These are phyloP conservation scores for Didymodactylos carnosus DNA, from an alignment of 2,888 invertebrate genomes.

Conservation along the genomic window DNA sequence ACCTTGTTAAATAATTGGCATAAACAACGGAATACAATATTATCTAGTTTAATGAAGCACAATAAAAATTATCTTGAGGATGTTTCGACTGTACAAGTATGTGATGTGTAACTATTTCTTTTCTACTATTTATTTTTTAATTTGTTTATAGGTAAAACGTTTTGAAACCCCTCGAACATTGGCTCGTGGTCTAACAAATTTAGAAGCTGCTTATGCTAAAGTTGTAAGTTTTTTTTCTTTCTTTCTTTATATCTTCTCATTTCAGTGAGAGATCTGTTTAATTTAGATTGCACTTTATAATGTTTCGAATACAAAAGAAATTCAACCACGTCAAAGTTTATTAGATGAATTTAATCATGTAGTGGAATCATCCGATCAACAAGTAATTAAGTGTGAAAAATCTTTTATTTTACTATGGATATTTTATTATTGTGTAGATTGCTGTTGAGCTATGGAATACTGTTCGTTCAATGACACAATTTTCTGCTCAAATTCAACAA, in stretches of 20 bases:
- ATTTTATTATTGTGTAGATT: background rate
- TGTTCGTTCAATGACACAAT: background rate
- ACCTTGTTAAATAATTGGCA: background rate
- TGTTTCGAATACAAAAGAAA: background rate
- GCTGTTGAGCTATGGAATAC: background rate
- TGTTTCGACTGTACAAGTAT: background rate
- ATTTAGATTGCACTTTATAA: background rate
- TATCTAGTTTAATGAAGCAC: background rate
- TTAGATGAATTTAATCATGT: background rate
- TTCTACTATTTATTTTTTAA: background rate
- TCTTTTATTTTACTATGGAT: background rate
- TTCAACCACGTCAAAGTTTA: background rate
- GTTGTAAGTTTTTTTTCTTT: background rate
- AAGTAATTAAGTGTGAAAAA: background rate
- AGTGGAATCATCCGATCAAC: background rate
- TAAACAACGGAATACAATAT: background rate
- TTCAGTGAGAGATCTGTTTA: no score
- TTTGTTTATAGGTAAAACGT: background rate
- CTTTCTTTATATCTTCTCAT: background rate
- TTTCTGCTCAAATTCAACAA: no score
- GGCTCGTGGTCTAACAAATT: background rate
- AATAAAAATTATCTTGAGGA: background rate
- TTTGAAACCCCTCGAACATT: background rate
- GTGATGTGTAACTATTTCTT: background rate
- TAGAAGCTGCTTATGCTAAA: background rate